Conservation (phyloP, 2,888 invertebrate species). For the Drosophila algonquin region DNA sequence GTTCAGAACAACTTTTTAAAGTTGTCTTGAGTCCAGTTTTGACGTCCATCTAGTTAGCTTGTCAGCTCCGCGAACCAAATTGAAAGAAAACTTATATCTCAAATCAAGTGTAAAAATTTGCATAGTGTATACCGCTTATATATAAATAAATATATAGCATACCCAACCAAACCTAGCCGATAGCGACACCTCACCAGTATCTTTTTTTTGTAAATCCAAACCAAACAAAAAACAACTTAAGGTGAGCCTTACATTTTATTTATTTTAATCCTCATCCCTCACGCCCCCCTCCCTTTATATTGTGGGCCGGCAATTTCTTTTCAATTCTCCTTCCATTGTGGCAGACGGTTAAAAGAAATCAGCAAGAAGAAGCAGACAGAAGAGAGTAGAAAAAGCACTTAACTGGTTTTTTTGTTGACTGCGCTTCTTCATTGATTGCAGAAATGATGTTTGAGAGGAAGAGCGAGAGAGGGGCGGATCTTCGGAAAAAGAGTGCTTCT, state of each 20-base stretch:
- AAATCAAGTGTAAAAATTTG: background rate
- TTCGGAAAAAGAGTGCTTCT: background rate
- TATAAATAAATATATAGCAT: background rate
- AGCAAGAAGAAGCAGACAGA: background rate
- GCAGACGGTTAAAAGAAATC: constrained; percentile 20
- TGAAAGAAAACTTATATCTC: background rate
- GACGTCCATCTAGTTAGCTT: background rate
- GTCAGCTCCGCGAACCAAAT: background rate
- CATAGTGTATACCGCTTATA: background rate
- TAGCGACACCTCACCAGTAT: background rate
- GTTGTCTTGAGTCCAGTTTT: background rate
- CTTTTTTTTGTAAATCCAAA: constrained; percentile 1
- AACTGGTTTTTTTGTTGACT: constrained; percentile 62
- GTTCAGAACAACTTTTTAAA: background rate
- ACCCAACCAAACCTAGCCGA: background rate
- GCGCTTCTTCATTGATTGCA: constrained; percentile 47
- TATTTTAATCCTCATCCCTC: background rate
- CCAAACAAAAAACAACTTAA: background rate
- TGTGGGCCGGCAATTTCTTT: constrained; percentile 44
- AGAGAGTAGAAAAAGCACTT: constrained; percentile 21
- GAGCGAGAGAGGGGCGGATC: background rate
- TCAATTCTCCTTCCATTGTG: constrained; percentile 25
- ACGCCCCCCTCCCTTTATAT: background rate
- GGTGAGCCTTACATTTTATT: background rate
- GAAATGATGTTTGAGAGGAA: constrained; percentile 22